Base-by-base conservation (phyloP, 2,888 invertebrate genomes). In the Hesperia comma region DNA sequence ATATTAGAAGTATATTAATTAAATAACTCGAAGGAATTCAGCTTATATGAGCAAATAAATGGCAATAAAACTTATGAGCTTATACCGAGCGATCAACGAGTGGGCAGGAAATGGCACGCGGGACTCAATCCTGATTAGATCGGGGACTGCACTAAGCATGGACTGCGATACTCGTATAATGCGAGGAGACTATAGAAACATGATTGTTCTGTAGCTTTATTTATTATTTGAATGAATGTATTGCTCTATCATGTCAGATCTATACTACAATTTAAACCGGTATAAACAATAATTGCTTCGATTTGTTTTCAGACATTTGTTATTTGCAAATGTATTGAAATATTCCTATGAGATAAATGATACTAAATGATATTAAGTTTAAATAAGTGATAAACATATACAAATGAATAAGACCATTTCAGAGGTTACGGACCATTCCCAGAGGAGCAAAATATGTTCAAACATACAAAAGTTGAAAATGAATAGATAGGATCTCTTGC, bases 81-180 rank as follows among this genome's bases (percentile, higher is more conserved):
- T 62, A 64, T 58, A 68, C 14, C 56, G 75, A 75, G 66, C 77
- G 80, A 82, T 85, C 79, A 81, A 78, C 76, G 79, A 80, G 75
- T 82, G 83, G 80, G 81, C 82, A 83, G 60, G 54, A 66, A 83
- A 84, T 82, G 84, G 82, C 85, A 83, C 84, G 61, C 79, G 88
- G 88, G 88, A 86, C 80, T 76, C 70, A 73, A 68, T 73, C 78
- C 74, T 88, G 87, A 91, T 90, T 89, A 88, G 87, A 79, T 89
- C 79, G 75, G 90, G 88, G 90, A 89, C 88, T 83, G 81, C 82
- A 82, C 72, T 77, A 77, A 74, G 72, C 79, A 81, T 69, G 63
- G 63, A 61, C 69, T 54, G 61, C 60, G 53, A 53, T 53, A 55
- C 43, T 19, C 49, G 49, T 49, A 19, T 49, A 49, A 43, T 58